Conservation (phyloP, 1,140 invertebrate species). For the Pseudomyrmex sp. region DNA sequence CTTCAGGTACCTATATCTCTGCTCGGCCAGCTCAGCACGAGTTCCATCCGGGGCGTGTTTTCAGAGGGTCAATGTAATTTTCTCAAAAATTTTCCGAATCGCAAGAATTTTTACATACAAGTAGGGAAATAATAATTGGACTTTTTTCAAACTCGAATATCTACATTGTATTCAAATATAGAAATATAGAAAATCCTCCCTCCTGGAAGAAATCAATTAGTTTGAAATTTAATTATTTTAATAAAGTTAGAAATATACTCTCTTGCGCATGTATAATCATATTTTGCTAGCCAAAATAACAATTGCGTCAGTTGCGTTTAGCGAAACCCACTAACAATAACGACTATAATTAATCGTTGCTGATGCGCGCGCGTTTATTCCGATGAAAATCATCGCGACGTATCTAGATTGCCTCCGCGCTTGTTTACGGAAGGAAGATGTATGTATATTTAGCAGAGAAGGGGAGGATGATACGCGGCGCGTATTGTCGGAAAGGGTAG, state of each 20-base stretch:
- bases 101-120: neutral
- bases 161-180: no score
- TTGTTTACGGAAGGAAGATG: constrained; percentile 71
- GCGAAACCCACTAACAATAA: neutral
- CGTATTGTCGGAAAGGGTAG: constrained; percentile 53
- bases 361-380: constrained; percentile 21
- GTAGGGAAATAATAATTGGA: no score
- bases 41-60: neutral
- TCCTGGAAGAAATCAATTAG: no score
- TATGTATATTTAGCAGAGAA: constrained; percentile 64
- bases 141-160: no score
- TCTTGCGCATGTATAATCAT: neutral
- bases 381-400: constrained; percentile 35
- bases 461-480: constrained; percentile 61
- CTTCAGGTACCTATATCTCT: neutral
- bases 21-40: neutral
- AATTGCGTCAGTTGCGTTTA: neutral
- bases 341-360: constrained; percentile 28
- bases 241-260: neutral
- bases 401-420: constrained; percentile 57
- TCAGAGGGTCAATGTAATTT: neutral
- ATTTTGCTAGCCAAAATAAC: neutral
- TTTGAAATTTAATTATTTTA: no score
- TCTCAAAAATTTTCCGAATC: neutral
- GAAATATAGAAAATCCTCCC: no score